Base-by-base conservation (phyloP, 2,888 invertebrate genomes). In the Drosophila setosimentum region DNA sequence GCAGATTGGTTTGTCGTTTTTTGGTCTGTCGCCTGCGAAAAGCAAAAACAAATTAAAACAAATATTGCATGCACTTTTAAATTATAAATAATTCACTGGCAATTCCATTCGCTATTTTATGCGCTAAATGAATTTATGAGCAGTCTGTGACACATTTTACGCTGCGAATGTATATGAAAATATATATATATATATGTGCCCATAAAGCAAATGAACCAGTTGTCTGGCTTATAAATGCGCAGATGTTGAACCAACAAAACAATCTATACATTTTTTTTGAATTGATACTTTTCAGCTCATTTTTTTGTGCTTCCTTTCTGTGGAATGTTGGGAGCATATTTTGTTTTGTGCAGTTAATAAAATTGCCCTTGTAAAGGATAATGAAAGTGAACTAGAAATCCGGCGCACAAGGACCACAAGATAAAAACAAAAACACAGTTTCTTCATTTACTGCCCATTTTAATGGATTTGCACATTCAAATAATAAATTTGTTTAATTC, bases 81-180 rank as follows among this genome's bases (percentile, higher is more conserved):
- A 81, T 73, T 76, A 66, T 82, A 50, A 82, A 82, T 82, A 82
- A 82, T 82, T 80, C 81, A 83, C 73, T 67, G 61, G 69, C 54
- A 80, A 83, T 78, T 75, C 67, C 77, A 74, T 53, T 65, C 29
- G 69, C 35, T 54, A 70, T 82, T 81, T 79, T 68, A 60, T 78
- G 81, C 73, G 68, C 76, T 63, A 70, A 83, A 83, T 83, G 83
- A 80, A 81, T 82, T 82, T 82, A 82, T 83, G 83, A 80, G 73
- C 83, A 83, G 83, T 73, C 70, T 83, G 76, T 82, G 81, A 83
- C 83, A 82, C 73, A 78, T 82, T 83, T 73, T 70, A 54, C 67
- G 1, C 2, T 21, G 21, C 45, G 45, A 62, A 45, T 48, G 60
- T 50, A 68, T 55, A 51, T 24, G 50, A 37, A 30, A 32, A 35